Evolutionary conservation across 2,797 vertebrate species (phyloP), one percentile per base, ranked within the genome.

Genomic region (Dromococcyx pavoninus): DNA sequence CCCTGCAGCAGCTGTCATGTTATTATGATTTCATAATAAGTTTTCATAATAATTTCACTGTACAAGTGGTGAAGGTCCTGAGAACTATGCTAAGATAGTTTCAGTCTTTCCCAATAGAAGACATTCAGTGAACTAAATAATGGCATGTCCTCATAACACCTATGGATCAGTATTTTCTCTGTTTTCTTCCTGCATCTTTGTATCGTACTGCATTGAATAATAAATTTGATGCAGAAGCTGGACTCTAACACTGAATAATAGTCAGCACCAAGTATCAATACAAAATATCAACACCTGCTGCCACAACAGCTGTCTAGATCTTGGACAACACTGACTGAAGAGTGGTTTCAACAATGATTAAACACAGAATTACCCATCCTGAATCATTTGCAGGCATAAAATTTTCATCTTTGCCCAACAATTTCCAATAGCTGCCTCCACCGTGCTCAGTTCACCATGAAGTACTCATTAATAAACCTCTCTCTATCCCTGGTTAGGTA

Each of bases 11-110:
- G 37, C n/a, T 72, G 22, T 72, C 8, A 56, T 1, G 0, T 28
- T 58, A 84, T 1, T 57, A 22, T 66, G 17, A 64, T 93, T 86
- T 66, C 51, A 75, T 35, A 58, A 3, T 22, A 71, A 60, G 10
- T 60, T 57, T 62, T 61, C 0, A 0, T 17, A 53, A 1, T 44
- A 46, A 10, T 54, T 91, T 61, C 9, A 23, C 32, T 4, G 0
- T 39, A 37, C 11, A 79, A 39, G 22, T 48, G 16, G 8, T 75
- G 17, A 51, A 91, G 75, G 32, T 70, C 51, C 46, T 33, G 39
- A 61, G 46, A 89, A 81, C 10, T n/a, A 50, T 12, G 46, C 6
- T 64, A 57, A 79, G 8, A 58, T 16, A 71, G 35, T 71, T 81
- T 62, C 37, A 61, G 19, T 70, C 61, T 62, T 91, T 74, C 53